Conservation (phyloP, 2,797 vertebrate genomes). For the Paramormyrops hopkinsi region DNA sequence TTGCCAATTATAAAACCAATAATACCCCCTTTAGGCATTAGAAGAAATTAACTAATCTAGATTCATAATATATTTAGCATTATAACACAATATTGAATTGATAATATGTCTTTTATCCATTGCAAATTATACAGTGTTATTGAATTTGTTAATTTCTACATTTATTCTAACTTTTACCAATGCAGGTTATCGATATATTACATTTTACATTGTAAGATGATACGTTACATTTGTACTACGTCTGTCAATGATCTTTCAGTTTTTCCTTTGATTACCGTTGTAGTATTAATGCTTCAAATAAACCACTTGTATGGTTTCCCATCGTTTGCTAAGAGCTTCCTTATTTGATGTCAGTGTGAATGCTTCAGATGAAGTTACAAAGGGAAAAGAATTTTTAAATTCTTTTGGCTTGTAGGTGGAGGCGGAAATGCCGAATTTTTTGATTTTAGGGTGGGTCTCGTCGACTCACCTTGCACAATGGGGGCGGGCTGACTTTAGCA, state of each 20-base stretch:
- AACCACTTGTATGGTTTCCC: background rate
- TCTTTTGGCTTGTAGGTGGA: background rate
- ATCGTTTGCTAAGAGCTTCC: background rate
- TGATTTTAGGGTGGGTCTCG: background rate
- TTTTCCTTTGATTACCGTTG: background rate
- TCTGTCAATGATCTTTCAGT: background rate
- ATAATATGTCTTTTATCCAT: background rate
- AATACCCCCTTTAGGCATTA: background rate
- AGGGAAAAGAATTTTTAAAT: background rate
- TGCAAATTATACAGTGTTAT: background rate
- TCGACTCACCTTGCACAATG: constrained; percentile 3
- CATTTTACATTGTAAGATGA: too few species aligned
- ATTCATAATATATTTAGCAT: background rate
- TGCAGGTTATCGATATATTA: background rate
- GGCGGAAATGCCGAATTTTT: background rate
- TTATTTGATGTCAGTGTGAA: background rate
- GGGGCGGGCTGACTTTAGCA: background rate
- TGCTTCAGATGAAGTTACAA: background rate
- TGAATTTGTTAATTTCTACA: background rate
- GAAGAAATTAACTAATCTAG: background rate
- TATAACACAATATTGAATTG: background rate
- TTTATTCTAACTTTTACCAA: background rate
- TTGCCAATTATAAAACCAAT: background rate
- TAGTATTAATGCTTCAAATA: background rate
- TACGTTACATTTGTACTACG: background rate